Evolutionary conservation across 2,797 vertebrate genomes (phyloP), one percentile per base, ranked within the genome.

Genomic region (Smutsia gigantea): DNA sequence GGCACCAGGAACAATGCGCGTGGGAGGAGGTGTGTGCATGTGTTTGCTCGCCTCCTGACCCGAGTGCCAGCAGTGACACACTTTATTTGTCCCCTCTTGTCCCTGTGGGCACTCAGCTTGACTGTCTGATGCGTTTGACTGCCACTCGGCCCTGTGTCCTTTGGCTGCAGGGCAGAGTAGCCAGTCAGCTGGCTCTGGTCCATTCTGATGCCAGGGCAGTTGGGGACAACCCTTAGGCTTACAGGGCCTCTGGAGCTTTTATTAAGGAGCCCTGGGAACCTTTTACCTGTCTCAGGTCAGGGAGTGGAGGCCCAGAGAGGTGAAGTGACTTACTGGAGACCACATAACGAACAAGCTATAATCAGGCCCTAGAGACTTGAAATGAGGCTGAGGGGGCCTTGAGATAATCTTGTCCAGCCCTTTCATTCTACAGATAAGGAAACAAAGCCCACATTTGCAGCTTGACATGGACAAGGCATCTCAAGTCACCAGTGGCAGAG

Each of bases 41-140:
- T 84, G 39, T 88, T 59, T 88, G 94, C 51, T 87, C 7, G 7
- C 93, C 96, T 96, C 88, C 94, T 96, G 96, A 95, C 83, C 96
- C 5, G 53, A 92, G 95, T 88, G 96, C 95, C 95, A 93, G 84
- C 53, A 84, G 53, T 17, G 72, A 82, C 85, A 92, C 31, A 64
- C 78, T 91, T 87, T 87, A 78, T 90, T 92, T 92, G 88, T 94
- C 77, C 85, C 81, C n/a, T 94, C n/a, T 27, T 69, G 63, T 94
- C 25, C 85, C 18, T 53, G 59, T 0, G 42, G 78, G 63, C 42
- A 17, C 93, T 92, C 29, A 68, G n/a, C 90, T 61, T 87, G 79
- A 21, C 92, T 86, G 61, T 55, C 31, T 2, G 39, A 42, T 66
- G 64, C 0, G 0, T 66, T 57, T 69, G 59, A 53, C n/a, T 63